Evolutionary conservation across 2,797 vertebrate genomes (phyloP).

Genomic region (Enteromius argenteus): DNA sequence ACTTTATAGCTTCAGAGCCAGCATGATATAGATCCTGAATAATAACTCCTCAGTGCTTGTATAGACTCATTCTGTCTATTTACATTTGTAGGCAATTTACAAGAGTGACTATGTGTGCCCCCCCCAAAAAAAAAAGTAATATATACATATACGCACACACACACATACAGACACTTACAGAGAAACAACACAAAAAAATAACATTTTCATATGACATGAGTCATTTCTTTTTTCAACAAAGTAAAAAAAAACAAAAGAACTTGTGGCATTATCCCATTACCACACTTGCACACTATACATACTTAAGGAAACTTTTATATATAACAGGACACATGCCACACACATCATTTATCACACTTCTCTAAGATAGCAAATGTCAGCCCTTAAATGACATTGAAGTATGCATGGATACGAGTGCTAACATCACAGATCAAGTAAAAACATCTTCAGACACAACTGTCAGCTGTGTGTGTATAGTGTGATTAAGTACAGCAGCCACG

Average conservation of each 20-base stretch:
- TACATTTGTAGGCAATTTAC: background rate
- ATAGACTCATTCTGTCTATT: background rate
- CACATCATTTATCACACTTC: constrained; percentile 38
- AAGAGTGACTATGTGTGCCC: background rate
- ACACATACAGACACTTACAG: background rate
- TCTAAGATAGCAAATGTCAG: constrained; percentile 61
- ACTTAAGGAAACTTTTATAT: constrained; percentile 18
- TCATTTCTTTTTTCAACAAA: too few species aligned
- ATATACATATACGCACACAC: background rate
- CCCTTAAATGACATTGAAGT: constrained; percentile 52
- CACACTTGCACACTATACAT: constrained; percentile 14
- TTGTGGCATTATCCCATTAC: background rate
- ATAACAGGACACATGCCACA: constrained; percentile 23
- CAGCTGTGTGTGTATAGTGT: constrained; percentile 7
- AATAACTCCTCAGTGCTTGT: background rate
- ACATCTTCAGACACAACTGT: constrained; percentile 10
- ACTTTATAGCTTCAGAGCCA: constrained; percentile 13
- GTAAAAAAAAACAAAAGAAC: too few species aligned
- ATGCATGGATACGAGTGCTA: background rate
- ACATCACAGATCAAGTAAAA: background rate
- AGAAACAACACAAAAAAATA: background rate
- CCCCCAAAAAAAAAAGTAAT: too few species aligned
- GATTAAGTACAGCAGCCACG: constrained; percentile 12
- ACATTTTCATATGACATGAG: background rate
- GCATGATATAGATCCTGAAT: background rate